Evolutionary conservation across 2,888 invertebrate species (phyloP), one percentile per base, ranked within the genome.

Genomic region (Adelognathus sp.): DNA sequence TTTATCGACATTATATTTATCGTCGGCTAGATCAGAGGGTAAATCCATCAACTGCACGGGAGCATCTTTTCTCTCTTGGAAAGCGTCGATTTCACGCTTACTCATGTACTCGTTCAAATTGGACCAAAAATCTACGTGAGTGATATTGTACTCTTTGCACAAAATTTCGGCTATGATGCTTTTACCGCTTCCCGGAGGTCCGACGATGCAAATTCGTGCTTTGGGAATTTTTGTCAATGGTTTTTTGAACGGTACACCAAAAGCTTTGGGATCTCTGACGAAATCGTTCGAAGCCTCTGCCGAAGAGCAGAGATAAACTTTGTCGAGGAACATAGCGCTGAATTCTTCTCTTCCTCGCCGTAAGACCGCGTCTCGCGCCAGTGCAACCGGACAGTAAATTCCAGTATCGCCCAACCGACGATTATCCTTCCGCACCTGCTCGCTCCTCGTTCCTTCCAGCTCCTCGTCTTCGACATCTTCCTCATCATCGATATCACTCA

Each of bases 371-470:
- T 93, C 86, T 44, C 93, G 91, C 70, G 90, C 89, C 84, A 92
- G 93, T n/a, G 94, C 91, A 33, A 95, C 92, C 0, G 95, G 95
- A 85, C 95, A 95, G 84, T 93, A 95, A 82, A 92, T 84, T 79
- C 91, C 91, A 1, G 93, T 94, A 86, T 94, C 94, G n/a, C 95
- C 94, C 69, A 94, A 92, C 74, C 90, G 90, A 63, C 92, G 87
- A 44, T 89, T 88, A 72, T 84, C 74, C 77, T 83, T 74, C 86
- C 86, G 29, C 39, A 75, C 29, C 82, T 79, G 39, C 79, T 85
- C 81, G 70, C 84, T 86, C 84, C 87, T 88, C 69, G 84, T 86
- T 41, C 72, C 60, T 66, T 83, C 78, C 24, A 81, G 82, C 58
- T 87, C 87, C 14, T 76, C 71, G 21, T 85, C 84, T 27, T 83